Evolutionary conservation across 2,113 vertebrate genomes (phyloP).

Genomic region (Pagrus major): DNA sequence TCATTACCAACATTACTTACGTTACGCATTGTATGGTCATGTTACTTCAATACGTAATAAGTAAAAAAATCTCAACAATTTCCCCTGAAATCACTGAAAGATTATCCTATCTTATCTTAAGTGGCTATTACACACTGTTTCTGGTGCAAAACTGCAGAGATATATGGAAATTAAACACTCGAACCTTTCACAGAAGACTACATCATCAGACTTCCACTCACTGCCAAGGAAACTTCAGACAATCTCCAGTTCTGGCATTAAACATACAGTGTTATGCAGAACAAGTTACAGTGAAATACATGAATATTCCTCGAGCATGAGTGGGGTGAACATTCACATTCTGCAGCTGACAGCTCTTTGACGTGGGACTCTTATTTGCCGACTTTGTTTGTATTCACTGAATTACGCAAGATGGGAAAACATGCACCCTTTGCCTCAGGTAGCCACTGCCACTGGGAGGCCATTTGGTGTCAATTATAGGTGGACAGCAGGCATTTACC

Average conservation of each 20-base stretch:
- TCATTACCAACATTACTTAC: too few species aligned
- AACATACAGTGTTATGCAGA: not conserved
- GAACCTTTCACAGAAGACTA: not conserved
- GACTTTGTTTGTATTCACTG: slow-evolving; percentile 38
- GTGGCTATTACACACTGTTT: not conserved
- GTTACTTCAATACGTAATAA: too few species aligned
- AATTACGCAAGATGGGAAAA: slow-evolving; percentile 38
- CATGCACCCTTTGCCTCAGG: not conserved
- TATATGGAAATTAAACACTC: not conserved
- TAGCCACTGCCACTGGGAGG: not conserved
- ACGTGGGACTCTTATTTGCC: not conserved
- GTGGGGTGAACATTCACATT: not conserved
- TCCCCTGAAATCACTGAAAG: too few species aligned
- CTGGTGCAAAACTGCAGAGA: not conserved
- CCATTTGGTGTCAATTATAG: slow-evolving; percentile 23
- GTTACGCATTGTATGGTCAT: too few species aligned
- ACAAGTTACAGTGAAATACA: not conserved
- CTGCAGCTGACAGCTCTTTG: not conserved
- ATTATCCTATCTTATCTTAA: not conserved
- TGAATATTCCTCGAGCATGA: not conserved
- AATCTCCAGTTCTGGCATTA: not conserved
- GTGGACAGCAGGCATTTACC: slow-evolving; percentile 36
- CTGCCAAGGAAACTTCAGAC: not conserved
- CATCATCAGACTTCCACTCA: not conserved
- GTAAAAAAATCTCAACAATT: too few species aligned